Percentiles rank a stretch among this genome's conserved stretches.
phyloP scores from a whole-genome alignment of 1,140 invertebrate species.

The Dreissena polymorpha region DNA sequence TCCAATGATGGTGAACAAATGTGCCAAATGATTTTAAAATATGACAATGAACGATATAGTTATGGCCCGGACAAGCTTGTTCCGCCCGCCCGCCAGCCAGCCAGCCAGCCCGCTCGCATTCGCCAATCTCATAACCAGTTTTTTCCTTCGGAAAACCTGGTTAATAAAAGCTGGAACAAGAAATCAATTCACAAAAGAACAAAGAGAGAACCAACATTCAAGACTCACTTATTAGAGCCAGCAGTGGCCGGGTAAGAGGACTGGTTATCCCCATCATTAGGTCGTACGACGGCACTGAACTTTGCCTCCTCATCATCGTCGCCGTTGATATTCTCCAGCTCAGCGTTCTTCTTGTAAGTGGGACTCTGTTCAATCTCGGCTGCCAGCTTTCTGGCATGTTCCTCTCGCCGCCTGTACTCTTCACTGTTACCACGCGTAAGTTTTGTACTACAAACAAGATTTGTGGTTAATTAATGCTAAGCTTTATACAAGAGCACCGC shows the following conservation, averaged over 20 bases:
- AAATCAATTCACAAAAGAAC: too few relatives aligned
- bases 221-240: slow-evolving; percentile 53
- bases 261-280: slow-evolving; percentile 81
- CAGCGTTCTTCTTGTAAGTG: slow-evolving; percentile 87
- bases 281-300: slow-evolving; percentile 82
- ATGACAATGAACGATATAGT: too few relatives aligned
- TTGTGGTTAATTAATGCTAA: slow-evolving; percentile 10
- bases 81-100: too few relatives aligned
- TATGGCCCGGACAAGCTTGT: too few relatives aligned
- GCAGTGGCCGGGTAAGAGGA: slow-evolving; percentile 19
- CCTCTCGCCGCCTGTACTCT: slow-evolving; percentile 91
- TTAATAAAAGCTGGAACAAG: too few relatives aligned
- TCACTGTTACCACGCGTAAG: slow-evolving; percentile 91
- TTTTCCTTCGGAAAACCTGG: too few relatives aligned
- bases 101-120: too few relatives aligned
- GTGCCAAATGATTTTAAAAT: too few relatives aligned
- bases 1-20: too few relatives aligned
- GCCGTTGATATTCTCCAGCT: slow-evolving; percentile 89
- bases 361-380: slow-evolving; percentile 93
- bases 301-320: slow-evolving; percentile 89
- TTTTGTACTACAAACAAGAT: slow-evolving; percentile 80
- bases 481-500: too few relatives aligned
- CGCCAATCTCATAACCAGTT: too few relatives aligned
- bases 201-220: too few relatives aligned
- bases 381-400: slow-evolving; percentile 92